phyloP scores from a whole-genome alignment of 2,888 invertebrate species.

The Pediacus dermestoides region DNA sequence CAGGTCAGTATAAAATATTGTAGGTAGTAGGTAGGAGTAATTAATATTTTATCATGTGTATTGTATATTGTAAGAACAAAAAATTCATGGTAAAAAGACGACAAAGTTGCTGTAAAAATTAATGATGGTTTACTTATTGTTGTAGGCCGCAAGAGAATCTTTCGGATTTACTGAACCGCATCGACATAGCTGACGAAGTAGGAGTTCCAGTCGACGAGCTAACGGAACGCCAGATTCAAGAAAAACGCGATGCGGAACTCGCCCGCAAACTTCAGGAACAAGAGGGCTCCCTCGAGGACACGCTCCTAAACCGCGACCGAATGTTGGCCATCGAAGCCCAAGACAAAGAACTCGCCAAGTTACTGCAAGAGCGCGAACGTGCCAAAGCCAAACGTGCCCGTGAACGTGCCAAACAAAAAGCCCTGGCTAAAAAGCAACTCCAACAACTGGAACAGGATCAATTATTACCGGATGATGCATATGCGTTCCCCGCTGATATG shows the following conservation, averaged over 20 bases:
- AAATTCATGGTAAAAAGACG: too few relatives aligned
- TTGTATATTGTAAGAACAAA: too few relatives aligned
- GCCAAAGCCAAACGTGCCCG: slow-evolving; percentile 67
- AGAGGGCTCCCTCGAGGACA: slow-evolving; percentile 61
- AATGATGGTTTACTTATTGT: too few relatives aligned
- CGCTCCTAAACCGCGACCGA: slow-evolving; percentile 52
- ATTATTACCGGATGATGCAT: slow-evolving; percentile 49
- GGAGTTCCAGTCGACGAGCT: slow-evolving; percentile 54
- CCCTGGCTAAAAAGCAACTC: slow-evolving; percentile 53
- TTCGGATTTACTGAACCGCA: slow-evolving; percentile 39
- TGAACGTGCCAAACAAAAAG: slow-evolving; percentile 65
- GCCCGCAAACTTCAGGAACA: slow-evolving; percentile 74
- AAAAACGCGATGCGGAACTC: slow-evolving; percentile 71
- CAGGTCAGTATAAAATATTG: slow-evolving; percentile 19
- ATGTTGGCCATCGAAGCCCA: slow-evolving; percentile 74
- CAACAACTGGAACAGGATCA: slow-evolving; percentile 42
- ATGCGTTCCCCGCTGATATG: slow-evolving; percentile 57
- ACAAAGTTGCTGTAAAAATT: too few relatives aligned
- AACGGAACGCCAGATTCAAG: slow-evolving; percentile 62
- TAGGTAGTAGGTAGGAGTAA: too few relatives aligned
- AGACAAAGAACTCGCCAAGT: slow-evolving; percentile 72
- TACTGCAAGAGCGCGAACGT: slow-evolving; percentile 72
- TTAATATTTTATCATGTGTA: too few relatives aligned
- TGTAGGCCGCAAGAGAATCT: slow-evolving; percentile 23
- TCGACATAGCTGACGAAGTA: slow-evolving; percentile 48